A percentile compares a stretch with the other conserved stretches of the same genome.
Evolutionary conservation across 2,113 vertebrate genomes (phyloP).

Genomic region (Clinocottus analis): DNA sequence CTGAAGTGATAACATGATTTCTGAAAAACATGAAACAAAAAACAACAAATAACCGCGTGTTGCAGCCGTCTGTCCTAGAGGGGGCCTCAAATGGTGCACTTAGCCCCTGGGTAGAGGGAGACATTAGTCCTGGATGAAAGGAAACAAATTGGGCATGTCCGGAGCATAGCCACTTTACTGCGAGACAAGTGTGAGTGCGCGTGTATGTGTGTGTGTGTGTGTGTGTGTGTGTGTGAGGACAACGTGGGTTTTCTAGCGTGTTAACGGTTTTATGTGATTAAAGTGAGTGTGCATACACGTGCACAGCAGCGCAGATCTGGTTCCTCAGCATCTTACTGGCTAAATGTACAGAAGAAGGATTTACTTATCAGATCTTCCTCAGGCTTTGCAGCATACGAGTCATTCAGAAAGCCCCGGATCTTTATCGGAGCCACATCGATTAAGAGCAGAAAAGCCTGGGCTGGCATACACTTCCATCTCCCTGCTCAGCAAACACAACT

Average conservation of each 20-base stretch:
- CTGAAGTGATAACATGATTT: conserved; percentile 71
- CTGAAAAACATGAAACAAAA: conserved; percentile 47
- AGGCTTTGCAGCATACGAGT: conserved; percentile 50
- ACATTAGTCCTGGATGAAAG: conserved; percentile 84
- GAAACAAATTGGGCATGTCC: conserved; percentile 85
- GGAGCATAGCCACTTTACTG: conserved; percentile 74
- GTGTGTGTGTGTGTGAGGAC: not conserved
- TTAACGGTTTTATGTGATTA: conserved; percentile 18
- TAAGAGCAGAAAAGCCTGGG: conserved; percentile 67
- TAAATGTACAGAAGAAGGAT: conserved; percentile 67
- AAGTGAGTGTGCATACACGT: conserved; percentile 8
- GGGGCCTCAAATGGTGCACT: conserved; percentile 74
- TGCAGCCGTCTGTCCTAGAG: conserved; percentile 55
- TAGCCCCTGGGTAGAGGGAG: conserved; percentile 71
- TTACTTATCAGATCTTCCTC: conserved; percentile 78
- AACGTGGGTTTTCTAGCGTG: conserved; percentile 43
- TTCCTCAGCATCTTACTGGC: conserved; percentile 51
- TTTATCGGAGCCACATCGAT: conserved; percentile 77
- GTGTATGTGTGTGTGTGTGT: conserved; percentile 28
- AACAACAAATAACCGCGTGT: conserved; percentile 62
- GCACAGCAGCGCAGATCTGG: conserved; percentile 34
- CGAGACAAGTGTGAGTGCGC: conserved; percentile 50
- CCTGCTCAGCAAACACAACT: conserved; percentile 63
- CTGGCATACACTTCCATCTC: conserved; percentile 64
- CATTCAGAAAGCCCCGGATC: conserved; percentile 60